Evolutionary conservation across 2,113 vertebrate genomes (phyloP).

Genomic region (Bubo bubo): DNA sequence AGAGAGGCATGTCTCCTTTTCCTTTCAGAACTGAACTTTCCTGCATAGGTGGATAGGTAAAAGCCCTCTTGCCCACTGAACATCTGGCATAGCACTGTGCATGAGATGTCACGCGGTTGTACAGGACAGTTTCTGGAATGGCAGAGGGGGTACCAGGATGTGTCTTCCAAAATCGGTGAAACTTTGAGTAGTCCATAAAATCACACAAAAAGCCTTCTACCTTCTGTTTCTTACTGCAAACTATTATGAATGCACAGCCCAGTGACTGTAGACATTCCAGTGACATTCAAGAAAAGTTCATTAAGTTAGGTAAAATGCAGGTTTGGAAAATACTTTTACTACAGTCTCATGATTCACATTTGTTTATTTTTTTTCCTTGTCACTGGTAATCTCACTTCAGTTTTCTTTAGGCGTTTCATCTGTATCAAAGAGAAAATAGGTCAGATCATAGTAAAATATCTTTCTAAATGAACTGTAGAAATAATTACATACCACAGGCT

Average conservation of each 20-base stretch:
- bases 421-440: not conserved
- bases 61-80: not conserved
- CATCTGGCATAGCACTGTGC: not conserved
- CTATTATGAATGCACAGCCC: not conserved
- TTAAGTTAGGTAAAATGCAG: not conserved
- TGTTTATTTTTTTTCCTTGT: not conserved
- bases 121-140: not conserved
- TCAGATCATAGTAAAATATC: not conserved
- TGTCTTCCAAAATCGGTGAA: not conserved
- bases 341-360: not conserved
- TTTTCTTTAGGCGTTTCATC: not conserved
- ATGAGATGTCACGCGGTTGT: not conserved
- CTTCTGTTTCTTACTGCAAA: not conserved
- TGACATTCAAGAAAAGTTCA: not conserved
- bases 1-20: not conserved
- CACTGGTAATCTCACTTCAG: not conserved
- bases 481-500: not conserved
- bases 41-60: not conserved
- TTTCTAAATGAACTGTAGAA: not conserved
- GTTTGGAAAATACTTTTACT: not conserved
- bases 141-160: not conserved
- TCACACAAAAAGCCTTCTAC: not conserved
- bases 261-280: not conserved
- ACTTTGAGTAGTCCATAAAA: not conserved
- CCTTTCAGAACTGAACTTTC: not conserved